Evolutionary conservation across 2,797 vertebrate species (phyloP).

Genomic region (Gymnodraco acuticeps): DNA sequence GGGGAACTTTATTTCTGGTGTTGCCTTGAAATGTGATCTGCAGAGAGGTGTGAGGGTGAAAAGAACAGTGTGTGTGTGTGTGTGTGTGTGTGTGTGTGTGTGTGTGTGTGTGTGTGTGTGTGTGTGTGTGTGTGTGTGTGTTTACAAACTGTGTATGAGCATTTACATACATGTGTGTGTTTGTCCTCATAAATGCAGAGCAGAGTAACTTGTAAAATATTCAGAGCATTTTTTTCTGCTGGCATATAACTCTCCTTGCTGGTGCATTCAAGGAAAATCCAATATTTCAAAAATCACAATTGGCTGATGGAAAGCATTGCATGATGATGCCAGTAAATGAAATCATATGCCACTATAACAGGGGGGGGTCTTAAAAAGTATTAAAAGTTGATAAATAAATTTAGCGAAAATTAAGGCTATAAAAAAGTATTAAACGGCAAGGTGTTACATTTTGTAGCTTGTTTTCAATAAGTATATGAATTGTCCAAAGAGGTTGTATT

Average conservation of each 20-base stretch:
- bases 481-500: too few relatives aligned
- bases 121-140: conserved; percentile 20
- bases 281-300: background rate
- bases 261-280: background rate
- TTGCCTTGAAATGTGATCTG: conserved; percentile 75
- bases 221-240: conserved; percentile 14
- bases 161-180: conserved; percentile 4
- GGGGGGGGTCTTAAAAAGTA: too few relatives aligned
- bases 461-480: too few relatives aligned
- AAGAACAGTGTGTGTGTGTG: conserved; percentile 41
- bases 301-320: background rate
- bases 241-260: background rate
- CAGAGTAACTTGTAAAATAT: conserved; percentile 9
- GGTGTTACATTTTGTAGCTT: too few relatives aligned
- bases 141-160: background rate
- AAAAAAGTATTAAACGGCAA: too few relatives aligned
- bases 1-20: conserved; percentile 72
- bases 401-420: too few relatives aligned
- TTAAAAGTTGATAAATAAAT: too few relatives aligned
- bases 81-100: background rate
- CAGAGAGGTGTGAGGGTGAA: conserved; percentile 59
- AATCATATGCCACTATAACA: background rate
- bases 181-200: conserved; percentile 17
- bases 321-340: conserved; percentile 3
- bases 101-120: conserved; percentile 26